A percentile compares a stretch with the other conserved stretches of the same genome.
Conservation (phyloP, 2,888 invertebrate genomes). For the Meloe dianella region DNA sequence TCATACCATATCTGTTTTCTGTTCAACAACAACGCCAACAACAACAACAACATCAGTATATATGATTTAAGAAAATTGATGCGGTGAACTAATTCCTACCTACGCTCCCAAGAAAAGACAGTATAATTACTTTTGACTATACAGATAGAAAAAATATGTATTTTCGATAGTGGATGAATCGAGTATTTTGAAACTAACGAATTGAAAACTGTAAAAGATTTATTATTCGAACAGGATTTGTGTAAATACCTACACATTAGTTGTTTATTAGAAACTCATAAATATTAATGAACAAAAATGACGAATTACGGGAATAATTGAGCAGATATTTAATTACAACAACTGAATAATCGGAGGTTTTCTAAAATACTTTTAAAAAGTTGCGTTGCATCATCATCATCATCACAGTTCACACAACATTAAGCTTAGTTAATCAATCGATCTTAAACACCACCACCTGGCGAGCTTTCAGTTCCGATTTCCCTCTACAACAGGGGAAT, state of each 20-base stretch:
- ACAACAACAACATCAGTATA: background rate
- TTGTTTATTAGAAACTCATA: slow-evolving; percentile 34
- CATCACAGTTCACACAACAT: background rate
- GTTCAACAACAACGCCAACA: slow-evolving; percentile 1
- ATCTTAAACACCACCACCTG: background rate
- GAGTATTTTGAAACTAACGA: slow-evolving; percentile 6
- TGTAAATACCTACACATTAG: slow-evolving; percentile 36
- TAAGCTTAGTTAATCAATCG: background rate
- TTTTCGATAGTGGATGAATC: slow-evolving; percentile 14
- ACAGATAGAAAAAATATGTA: background rate
- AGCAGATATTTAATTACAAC: slow-evolving; percentile 10
- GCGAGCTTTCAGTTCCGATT: background rate
- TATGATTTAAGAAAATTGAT: slow-evolving; percentile 8
- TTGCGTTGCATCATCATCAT: background rate
- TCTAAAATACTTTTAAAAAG: background rate
- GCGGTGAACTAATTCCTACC: slow-evolving; percentile 10
- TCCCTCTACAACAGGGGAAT: background rate
- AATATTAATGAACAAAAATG: slow-evolving; percentile 31
- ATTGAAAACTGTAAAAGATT: slow-evolving; percentile 8
- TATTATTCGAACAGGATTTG: slow-evolving; percentile 28
- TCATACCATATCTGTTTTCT: background rate
- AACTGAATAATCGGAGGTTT: background rate
- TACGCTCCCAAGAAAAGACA: slow-evolving; percentile 9
- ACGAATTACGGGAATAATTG: slow-evolving; percentile 5
- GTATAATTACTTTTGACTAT: slow-evolving; percentile 7